Evolutionary conservation across 2,888 invertebrate genomes (phyloP).

Genomic region (Leptopilina syphax): DNA sequence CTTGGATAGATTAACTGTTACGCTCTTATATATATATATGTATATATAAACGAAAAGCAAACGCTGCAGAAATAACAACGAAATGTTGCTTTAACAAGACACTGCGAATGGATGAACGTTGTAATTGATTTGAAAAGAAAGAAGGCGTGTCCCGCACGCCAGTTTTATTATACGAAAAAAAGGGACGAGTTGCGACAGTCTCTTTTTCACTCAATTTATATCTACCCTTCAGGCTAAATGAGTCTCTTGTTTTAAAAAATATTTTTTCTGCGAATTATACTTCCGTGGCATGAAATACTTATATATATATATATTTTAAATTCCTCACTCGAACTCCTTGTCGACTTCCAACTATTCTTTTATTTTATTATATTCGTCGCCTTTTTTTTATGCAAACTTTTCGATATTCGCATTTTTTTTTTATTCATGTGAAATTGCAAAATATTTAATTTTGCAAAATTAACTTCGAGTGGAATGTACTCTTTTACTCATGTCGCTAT

Average conservation of each 20-base stretch:
- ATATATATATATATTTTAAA: background rate
- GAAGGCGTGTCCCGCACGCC: slow-evolving; percentile 2
- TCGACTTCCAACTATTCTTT: background rate
- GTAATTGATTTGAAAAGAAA: slow-evolving; percentile 40
- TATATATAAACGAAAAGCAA: slow-evolving; percentile 11
- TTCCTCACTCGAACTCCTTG: background rate
- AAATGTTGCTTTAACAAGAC: slow-evolving; percentile 40
- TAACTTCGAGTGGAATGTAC: too few relatives aligned
- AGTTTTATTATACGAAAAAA: slow-evolving; percentile 18
- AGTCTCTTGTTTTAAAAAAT: slow-evolving; percentile 32
- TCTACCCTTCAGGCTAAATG: slow-evolving; percentile 1
- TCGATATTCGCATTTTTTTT: background rate
- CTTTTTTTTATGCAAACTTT: background rate
- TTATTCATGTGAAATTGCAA: background rate
- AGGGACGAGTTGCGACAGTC: slow-evolving; percentile 31
- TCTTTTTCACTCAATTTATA: slow-evolving; percentile 33
- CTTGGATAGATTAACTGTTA: slow-evolving; percentile 26
- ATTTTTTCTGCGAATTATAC: slow-evolving; percentile 21
- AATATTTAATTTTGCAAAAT: background rate
- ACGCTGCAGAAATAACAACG: slow-evolving; percentile 38
- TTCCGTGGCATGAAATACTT: slow-evolving; percentile 11
- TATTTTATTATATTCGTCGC: background rate
- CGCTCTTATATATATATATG: background rate
- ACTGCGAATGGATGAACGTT: slow-evolving; percentile 33
- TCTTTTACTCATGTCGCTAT: too few relatives aligned